Evolutionary conservation across 1,140 invertebrate species (phyloP).

Genomic region (Physella acuta): DNA sequence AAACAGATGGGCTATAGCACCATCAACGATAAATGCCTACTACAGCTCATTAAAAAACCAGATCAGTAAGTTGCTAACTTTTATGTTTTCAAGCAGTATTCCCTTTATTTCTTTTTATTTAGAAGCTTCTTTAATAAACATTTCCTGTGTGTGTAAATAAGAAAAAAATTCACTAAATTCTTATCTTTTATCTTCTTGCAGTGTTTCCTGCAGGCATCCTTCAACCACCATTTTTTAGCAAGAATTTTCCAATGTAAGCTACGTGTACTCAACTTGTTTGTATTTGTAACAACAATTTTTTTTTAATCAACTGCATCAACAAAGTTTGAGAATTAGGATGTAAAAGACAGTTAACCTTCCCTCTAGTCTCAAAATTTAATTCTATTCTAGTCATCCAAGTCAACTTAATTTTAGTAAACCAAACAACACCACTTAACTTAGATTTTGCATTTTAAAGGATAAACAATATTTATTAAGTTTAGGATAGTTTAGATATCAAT

Average conservation of each 20-base stretch:
- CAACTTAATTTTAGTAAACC: too few species aligned
- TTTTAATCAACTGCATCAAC: background rate
- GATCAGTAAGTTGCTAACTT: constrained; percentile 40
- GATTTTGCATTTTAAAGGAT: too few species aligned
- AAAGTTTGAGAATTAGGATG: background rate
- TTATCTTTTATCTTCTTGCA: constrained; percentile 32
- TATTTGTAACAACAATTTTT: background rate
- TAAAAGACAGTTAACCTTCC: background rate
- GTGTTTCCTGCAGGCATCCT: constrained; percentile 69
- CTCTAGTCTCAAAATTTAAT: too few species aligned
- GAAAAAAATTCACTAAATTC: background rate
- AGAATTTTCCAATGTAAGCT: constrained; percentile 63
- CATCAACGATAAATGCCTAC: constrained; percentile 48
- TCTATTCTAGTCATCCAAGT: too few species aligned
- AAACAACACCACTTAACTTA: too few species aligned
- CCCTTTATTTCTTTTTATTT: background rate
- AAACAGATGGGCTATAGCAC: constrained; percentile 42
- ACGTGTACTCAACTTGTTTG: background rate
- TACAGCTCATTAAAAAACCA: constrained; percentile 43
- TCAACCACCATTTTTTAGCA: constrained; percentile 66
- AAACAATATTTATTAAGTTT: too few species aligned
- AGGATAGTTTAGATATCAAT: too few species aligned
- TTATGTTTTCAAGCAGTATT: background rate
- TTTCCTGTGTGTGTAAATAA: background rate
- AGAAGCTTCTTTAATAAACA: background rate